phyloP scores from a whole-genome alignment of 2,888 invertebrate genomes.

The Tupiocoris notatus region DNA sequence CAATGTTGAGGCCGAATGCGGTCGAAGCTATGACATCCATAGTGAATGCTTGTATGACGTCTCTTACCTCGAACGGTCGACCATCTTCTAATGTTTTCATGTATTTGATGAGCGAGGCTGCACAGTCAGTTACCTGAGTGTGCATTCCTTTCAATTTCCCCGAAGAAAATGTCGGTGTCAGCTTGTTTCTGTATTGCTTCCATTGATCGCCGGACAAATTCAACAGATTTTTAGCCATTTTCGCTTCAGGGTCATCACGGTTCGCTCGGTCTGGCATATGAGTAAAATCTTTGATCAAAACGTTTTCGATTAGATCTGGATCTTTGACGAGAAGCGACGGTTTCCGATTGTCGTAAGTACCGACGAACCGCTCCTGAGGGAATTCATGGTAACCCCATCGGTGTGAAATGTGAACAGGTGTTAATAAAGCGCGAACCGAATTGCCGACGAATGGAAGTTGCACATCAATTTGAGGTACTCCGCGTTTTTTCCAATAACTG shows the following conservation, averaged over 20 bases:
- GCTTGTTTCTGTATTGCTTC: slow-evolving; percentile 56
- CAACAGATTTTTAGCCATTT: slow-evolving; percentile 54
- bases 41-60: slow-evolving; percentile 54
- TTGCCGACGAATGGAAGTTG: slow-evolving; percentile 5
- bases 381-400: slow-evolving; percentile 44
- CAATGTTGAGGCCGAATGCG: slow-evolving; percentile 57
- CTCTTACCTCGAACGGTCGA: slow-evolving; percentile 43
- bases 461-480: not conserved
- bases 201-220: slow-evolving; percentile 57
- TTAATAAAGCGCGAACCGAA: not conserved
- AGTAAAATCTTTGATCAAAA: slow-evolving; percentile 57
- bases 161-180: slow-evolving; percentile 60
- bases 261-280: slow-evolving; percentile 57
- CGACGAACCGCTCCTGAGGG: slow-evolving; percentile 53
- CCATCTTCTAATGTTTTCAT: slow-evolving; percentile 30
- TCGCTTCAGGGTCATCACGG: slow-evolving; percentile 52
- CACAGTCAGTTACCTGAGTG: slow-evolving; percentile 55
- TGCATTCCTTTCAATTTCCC: slow-evolving; percentile 61
- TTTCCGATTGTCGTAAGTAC: slow-evolving; percentile 57
- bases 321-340: slow-evolving; percentile 56
- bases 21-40: slow-evolving; percentile 58
- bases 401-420: not conserved
- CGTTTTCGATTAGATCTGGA: slow-evolving; percentile 56
- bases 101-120: slow-evolving; percentile 48
- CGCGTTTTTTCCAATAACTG: slow-evolving; percentile 17